phyloP scores from a whole-genome alignment of 2,888 invertebrate genomes.

The Lissonota sp. region DNA sequence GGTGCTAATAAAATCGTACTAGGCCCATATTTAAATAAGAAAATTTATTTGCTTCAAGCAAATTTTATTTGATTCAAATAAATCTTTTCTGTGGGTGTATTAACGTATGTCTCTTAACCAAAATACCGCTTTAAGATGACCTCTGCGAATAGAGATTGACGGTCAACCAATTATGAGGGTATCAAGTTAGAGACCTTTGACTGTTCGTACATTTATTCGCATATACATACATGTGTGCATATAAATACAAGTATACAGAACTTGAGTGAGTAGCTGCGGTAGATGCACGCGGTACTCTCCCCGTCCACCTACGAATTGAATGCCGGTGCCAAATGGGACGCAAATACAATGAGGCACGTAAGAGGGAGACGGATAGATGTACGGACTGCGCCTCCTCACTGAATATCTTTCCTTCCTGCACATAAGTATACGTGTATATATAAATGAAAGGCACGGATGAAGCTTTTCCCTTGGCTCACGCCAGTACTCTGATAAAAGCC shows the following conservation, averaged over 20 bases:
- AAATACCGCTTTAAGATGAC: too few relatives aligned
- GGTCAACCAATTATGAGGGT: too few relatives aligned
- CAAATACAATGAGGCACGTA: conserved; percentile 74
- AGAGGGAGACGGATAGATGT: conserved; percentile 43
- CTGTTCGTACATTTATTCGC: too few relatives aligned
- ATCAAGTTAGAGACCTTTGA: too few relatives aligned
- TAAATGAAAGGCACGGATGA: not conserved
- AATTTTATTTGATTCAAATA: too few relatives aligned
- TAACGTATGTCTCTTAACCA: too few relatives aligned
- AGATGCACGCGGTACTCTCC: conserved; percentile 69
- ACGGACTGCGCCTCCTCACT: conserved; percentile 41
- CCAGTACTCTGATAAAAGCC: conserved; percentile 77
- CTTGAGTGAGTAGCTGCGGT: conserved; percentile 69
- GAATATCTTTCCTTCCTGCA: conserved; percentile 21
- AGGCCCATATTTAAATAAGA: too few relatives aligned
- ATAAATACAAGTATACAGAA: conserved; percentile 23
- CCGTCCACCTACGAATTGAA: conserved; percentile 73
- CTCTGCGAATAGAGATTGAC: too few relatives aligned
- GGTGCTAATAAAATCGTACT: too few relatives aligned
- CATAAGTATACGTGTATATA: not conserved
- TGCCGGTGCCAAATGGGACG: conserved; percentile 79
- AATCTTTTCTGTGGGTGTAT: too few relatives aligned
- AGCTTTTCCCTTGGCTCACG: conserved; percentile 74
- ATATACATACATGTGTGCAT: conserved; percentile 11
- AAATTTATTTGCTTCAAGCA: too few relatives aligned